phyloP scores from a whole-genome alignment of 2,888 invertebrate species.

The Xylota segnis region DNA sequence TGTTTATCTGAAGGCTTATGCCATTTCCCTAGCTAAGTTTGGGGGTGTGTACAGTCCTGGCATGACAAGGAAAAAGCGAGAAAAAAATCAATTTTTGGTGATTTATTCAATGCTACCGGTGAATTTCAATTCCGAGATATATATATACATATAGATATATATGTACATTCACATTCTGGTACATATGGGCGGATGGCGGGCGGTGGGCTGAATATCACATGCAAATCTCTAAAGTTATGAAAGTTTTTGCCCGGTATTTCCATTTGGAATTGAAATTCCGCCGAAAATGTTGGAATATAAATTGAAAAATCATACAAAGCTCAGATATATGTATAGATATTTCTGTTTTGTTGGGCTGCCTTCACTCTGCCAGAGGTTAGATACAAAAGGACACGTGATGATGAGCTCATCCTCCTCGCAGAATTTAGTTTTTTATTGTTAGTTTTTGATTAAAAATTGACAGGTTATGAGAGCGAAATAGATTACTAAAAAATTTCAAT shows the following conservation, averaged over 20 bases:
- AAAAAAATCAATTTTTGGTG: constrained; percentile 57
- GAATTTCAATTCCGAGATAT: constrained; percentile 57
- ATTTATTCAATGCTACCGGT: constrained; percentile 67
- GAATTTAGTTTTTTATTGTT: constrained; percentile 38
- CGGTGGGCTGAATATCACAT: constrained; percentile 19
- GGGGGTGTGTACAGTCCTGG: neutral
- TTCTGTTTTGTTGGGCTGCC: neutral
- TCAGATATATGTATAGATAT: constrained; percentile 28
- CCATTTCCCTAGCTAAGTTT: neutral
- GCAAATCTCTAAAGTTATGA: constrained; percentile 55
- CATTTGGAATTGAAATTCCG: constrained; percentile 62
- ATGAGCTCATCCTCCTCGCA: neutral
- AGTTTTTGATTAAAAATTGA: constrained; percentile 55
- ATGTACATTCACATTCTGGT: neutral
- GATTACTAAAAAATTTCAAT: constrained; percentile 68
- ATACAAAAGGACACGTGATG: constrained; percentile 17
- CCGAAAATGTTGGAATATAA: constrained; percentile 58
- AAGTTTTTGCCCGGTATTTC: constrained; percentile 30
- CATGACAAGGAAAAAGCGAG: neutral
- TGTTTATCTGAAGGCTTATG: constrained; percentile 54
- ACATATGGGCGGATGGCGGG: too few species aligned
- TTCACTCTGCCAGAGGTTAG: neutral
- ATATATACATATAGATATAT: neutral
- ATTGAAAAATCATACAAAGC: constrained; percentile 65
- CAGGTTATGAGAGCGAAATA: constrained; percentile 27